phyloP scores from a whole-genome alignment of 2,888 invertebrate genomes.

The Palloptera scutellata region DNA sequence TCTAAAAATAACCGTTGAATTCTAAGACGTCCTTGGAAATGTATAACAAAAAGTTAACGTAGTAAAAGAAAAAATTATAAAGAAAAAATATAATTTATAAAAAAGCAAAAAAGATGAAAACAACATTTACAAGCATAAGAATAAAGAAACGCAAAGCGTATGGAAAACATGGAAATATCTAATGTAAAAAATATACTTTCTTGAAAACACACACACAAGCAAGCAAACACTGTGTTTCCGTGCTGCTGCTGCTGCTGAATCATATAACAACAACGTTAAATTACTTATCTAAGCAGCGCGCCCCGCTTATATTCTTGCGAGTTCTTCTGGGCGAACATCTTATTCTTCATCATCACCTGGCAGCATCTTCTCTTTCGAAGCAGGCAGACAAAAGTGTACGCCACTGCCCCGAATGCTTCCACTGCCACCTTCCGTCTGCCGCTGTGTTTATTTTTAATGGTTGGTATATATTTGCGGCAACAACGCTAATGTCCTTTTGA shows the following conservation, averaged over 20 bases:
- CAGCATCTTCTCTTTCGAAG: not conserved
- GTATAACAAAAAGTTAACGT: not conserved
- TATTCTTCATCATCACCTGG: not conserved
- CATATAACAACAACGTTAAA: not conserved
- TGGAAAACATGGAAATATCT: too few species aligned
- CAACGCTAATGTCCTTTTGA: conserved; percentile 28
- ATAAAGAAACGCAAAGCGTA: too few species aligned
- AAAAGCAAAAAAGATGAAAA: too few species aligned
- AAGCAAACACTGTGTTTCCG: too few species aligned
- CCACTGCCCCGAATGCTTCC: not conserved
- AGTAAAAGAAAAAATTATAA: not conserved
- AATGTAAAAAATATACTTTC: too few species aligned
- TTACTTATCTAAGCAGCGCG: not conserved
- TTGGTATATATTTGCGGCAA: conserved; percentile 31
- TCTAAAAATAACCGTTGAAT: not conserved
- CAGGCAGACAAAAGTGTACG: too few species aligned
- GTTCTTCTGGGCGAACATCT: not conserved
- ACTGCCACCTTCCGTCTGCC: conserved; percentile 2
- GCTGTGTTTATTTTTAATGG: conserved; percentile 24
- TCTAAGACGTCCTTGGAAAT: conserved; percentile 8
- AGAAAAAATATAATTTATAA: too few species aligned
- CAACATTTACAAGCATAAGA: too few species aligned
- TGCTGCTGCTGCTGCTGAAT: not conserved
- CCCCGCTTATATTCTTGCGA: not conserved
- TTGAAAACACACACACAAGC: too few species aligned